Evolutionary conservation across 2,113 vertebrate species (phyloP), one percentile per base, ranked within the genome.

Genomic region (Pterocles burchelli): DNA sequence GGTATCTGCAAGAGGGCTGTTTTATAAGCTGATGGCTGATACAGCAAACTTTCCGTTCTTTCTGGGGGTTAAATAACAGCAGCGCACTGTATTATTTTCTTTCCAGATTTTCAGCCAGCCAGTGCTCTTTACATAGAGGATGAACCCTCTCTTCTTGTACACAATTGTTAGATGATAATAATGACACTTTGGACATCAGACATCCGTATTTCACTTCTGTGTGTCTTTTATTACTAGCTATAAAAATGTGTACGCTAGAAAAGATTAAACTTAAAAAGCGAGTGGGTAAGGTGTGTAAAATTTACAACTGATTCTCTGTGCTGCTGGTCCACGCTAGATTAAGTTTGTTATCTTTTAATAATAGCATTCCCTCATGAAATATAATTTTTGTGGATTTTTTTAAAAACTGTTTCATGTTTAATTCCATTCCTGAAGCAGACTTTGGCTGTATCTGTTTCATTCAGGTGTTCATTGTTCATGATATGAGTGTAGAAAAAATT

Each of bases 401-500:
- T 17, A 36, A 17, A 28, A 77, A 11, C 28, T 67, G 73, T 75
- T 65, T 52, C 6, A 2, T 1, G 0, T 62, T 86, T 45, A 46
- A 8, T 67, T 45, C 59, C 17, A 4, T 7, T 57, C 34, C 26
- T 7, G 34, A 31, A 61, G 34, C 66, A 51, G 67, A 21, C 19
- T 58, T 26, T 14, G 46, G 41, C 41, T 41, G 41, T 41, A 41
- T 41, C 38, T 41, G 41, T 41, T 41, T 41, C 41, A 13, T 41
- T 41, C 41, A 41, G 41, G 41, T 41, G 41, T 41, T 52, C 45
- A 19, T 49, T 72, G 38, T 31, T 70, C 34, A 38, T 38, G 33
- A 21, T 4, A 1, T 0, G 1, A 49, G 20, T 0, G 0, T 51
- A 49, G 63, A 83, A 65, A 61, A 49, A 33, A 51, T 19, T 61